phyloP scores from a whole-genome alignment of 2,888 invertebrate species.

The Antheraea yamamai region DNA sequence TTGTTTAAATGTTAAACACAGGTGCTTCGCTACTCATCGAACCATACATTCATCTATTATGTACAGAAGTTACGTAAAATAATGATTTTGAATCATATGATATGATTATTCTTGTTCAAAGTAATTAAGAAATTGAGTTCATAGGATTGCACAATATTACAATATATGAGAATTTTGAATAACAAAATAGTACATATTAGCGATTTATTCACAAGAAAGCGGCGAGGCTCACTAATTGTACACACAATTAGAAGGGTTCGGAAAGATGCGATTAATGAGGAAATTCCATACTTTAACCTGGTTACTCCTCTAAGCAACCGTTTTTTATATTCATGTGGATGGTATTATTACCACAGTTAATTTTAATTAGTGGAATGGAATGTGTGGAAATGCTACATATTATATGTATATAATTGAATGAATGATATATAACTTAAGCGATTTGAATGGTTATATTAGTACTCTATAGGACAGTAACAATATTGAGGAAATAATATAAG shows the following conservation, averaged over 20 bases:
- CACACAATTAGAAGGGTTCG: slow-evolving; percentile 68
- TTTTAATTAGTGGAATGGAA: neutral
- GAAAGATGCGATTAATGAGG: slow-evolving; percentile 66
- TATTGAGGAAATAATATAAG: neutral
- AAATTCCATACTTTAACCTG: slow-evolving; percentile 40
- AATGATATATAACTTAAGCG: too few relatives aligned
- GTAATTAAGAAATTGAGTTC: neutral
- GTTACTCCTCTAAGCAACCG: slow-evolving; percentile 11
- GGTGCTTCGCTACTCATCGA: too few relatives aligned
- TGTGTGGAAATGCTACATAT: neutral
- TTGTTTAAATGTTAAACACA: too few relatives aligned
- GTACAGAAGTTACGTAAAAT: neutral
- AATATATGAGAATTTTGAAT: neutral
- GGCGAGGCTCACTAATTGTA: slow-evolving; percentile 61
- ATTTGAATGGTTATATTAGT: neutral
- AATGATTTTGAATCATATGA: neutral
- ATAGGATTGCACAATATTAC: neutral
- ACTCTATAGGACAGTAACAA: neutral
- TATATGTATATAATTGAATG: neutral
- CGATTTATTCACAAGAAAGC: slow-evolving; percentile 8
- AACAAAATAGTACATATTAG: neutral
- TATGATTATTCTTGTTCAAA: too few relatives aligned
- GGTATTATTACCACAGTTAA: neutral
- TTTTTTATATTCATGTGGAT: slow-evolving; percentile 1
- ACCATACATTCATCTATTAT: neutral